Base-by-base conservation (phyloP, 2,888 invertebrate species). In the Imbricaverruca yamaguchii region DNA sequence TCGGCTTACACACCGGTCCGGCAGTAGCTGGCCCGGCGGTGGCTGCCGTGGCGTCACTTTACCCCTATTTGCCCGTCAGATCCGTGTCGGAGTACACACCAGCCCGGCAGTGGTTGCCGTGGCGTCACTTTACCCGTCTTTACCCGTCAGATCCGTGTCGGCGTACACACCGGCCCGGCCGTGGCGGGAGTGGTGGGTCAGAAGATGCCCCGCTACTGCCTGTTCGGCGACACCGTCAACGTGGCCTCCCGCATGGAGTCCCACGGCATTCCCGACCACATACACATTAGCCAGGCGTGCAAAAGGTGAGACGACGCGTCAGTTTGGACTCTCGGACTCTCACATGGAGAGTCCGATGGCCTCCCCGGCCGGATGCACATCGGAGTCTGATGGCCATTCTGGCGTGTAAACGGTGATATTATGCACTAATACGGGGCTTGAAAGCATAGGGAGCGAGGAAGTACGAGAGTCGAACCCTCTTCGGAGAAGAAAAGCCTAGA, bases 171-270 rank as follows among this genome's bases (percentile, higher is more conserved):
- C 39, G 39, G 79, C 57, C 79, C 79, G 13, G 59, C 57, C 11
- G 56, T 57, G 23, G 79, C 79, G 13, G 79, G 79, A 2, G 79
- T 79, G 79, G 79, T 79, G 23, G 79, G 79, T 13, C 79, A 57
- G 23, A 79, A 79, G 79, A 79, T 79, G 79, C 79, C 79, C 12
- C 56, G 79, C 23, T 79, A 79, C 79, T 79, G 79, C 15, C 57
- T 79, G 56, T 79, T 57, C 79, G 79, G 79, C 1, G 79, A 79
- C 57, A 57, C 79, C 10, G 79, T 79, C 13, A 79, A 79, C 79
- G 57, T 57, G 23, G 79, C 79, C 79, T n/a, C n/a, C 23, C 84
- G 23, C 84, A 86, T 86, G 86, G 86, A 86, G 82, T 85, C 85
- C 3, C 85, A 84, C 15, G 86, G 86, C n/a, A 80, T 82, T 11